phyloP scores from a whole-genome alignment of 1,140 invertebrate species.

The Saxidomus purpurata region DNA sequence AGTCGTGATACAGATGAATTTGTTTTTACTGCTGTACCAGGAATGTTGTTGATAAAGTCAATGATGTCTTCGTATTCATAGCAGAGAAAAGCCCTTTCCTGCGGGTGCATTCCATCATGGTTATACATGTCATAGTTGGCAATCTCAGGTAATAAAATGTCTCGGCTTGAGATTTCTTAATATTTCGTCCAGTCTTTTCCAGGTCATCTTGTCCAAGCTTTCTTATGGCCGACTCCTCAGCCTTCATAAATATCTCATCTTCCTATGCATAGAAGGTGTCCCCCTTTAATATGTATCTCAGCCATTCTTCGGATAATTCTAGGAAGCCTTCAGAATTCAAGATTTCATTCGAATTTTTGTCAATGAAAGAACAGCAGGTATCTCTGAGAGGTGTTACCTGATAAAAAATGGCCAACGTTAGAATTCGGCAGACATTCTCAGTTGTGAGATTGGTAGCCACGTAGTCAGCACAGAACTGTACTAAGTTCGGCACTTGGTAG shows the following conservation, averaged over 20 bases:
- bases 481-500: background rate
- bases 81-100: background rate
- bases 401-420: background rate
- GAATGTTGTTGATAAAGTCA: background rate
- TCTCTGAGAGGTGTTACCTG: background rate
- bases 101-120: background rate
- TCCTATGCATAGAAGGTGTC: constrained; percentile 11
- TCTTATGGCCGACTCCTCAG: background rate
- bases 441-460: background rate
- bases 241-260: background rate
- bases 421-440: background rate
- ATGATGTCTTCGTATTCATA: background rate
- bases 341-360: background rate
- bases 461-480: background rate
- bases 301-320: background rate
- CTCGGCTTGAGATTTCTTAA: background rate
- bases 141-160: constrained; percentile 6
- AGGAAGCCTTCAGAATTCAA: constrained; percentile 1
- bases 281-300: constrained; percentile 7
- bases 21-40: background rate
- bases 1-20: background rate
- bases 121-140: background rate
- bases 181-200: background rate
- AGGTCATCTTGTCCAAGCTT: background rate
- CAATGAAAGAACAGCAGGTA: background rate